Base-by-base conservation (phyloP, 2,113 vertebrate species). In the Elgaria multicarinata region DNA sequence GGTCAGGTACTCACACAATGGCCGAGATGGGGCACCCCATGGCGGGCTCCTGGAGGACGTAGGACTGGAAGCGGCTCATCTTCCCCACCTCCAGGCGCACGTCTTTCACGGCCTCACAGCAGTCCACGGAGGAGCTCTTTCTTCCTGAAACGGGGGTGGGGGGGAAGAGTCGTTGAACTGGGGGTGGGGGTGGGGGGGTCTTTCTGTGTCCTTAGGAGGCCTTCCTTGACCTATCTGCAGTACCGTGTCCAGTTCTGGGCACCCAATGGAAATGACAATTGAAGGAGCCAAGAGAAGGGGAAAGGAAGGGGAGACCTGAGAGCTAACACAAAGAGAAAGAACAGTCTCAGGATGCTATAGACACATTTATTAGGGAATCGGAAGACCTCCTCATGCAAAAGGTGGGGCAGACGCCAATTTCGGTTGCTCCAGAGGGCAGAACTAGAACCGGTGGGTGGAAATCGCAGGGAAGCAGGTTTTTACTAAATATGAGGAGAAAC, bases 21-120 rank as follows among this genome's bases (percentile, higher is more conserved):
- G 85, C 85, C 22, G 55, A 6, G 24, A 46, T 2, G 0, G 55
- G 16, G 71, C 85, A 86, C 31, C 72, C 72, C 55, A 62, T 86
- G 6, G 4, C n/a, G 10, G 85, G 85, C 36, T 50, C 26, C n/a
- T 62, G 72, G 53, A 31, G 33, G 24, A 8, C 18, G 28, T 72
- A 86, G 4, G 71, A 31, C 26, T 2, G 2, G 13, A 86, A 8
- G 4, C 6, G 6, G 3, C 5, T 5, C 14, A 39, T 24, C 53
- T 9, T 2, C 3, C 18, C 64, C 3, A 1, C 14, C 0, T 14
- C 10, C 0, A 62, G 42, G 62, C 1, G 6, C 1, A 0, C 16
- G 26, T 26, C 2, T 1, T 2, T 31, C 14, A 50, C 16, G 2
- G 8, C n/a, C 5, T 28, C 39, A 39, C 85, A 86, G 85, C 85